A percentile compares a stretch with the other conserved stretches of the same genome.
Conservation (phyloP, 2,797 vertebrate species). For the Lepidocolaptes lacrymiger region DNA sequence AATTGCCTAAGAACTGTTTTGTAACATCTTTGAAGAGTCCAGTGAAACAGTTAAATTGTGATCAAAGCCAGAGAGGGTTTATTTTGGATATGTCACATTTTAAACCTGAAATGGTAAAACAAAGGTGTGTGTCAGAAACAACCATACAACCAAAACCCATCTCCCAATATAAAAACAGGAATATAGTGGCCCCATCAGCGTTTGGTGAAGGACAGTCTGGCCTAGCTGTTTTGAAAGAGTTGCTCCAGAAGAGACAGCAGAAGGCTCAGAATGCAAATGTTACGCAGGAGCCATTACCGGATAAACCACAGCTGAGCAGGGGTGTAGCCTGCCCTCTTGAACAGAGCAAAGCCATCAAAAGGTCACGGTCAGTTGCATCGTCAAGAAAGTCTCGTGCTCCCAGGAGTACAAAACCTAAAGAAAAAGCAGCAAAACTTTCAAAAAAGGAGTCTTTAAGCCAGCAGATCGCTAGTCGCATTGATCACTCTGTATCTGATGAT, state of each 20-base stretch:
- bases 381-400: conserved; percentile 84
- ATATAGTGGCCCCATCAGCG: conserved; percentile 71
- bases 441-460: conserved; percentile 79
- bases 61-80: conserved; percentile 80
- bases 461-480: conserved; percentile 73
- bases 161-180: conserved; percentile 78
- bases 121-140: conserved; percentile 71
- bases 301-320: conserved; percentile 73
- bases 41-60: conserved; percentile 78
- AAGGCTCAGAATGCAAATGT: conserved; percentile 77
- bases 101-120: conserved; percentile 77
- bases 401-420: conserved; percentile 79
- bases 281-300: conserved; percentile 57
- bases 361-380: conserved; percentile 69
- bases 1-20: conserved; percentile 76
- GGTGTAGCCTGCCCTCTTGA: conserved; percentile 68
- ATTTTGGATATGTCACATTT: conserved; percentile 77
- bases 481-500: conserved; percentile 80
- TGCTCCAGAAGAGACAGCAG: conserved; percentile 91
- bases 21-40: conserved; percentile 78
- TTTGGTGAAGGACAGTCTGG: conserved; percentile 86
- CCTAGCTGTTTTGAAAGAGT: conserved; percentile 90
- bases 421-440: conserved; percentile 79
- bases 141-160: conserved; percentile 72
- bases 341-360: conserved; percentile 79